Evolutionary conservation across 1,140 invertebrate genomes (phyloP).

Genomic region (Hirudo medicinalis): DNA sequence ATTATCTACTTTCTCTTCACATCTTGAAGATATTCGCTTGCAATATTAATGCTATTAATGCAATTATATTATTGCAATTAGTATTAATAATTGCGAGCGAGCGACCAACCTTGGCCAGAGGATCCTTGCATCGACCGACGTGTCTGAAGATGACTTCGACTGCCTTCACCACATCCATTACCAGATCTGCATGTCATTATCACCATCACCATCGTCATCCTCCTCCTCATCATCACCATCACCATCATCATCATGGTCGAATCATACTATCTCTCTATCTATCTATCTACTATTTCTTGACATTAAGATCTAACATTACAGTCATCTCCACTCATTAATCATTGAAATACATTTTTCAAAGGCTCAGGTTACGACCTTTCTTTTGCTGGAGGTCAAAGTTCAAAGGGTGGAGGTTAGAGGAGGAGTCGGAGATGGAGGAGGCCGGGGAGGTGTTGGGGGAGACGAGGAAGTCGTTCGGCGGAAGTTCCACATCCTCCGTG

Average conservation of each 20-base stretch:
- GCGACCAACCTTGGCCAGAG: background rate
- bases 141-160: conserved; percentile 11
- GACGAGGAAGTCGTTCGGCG: conserved; percentile 13
- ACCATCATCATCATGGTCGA: background rate
- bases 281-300: background rate
- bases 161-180: conserved; percentile 13
- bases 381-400: conserved; percentile 1
- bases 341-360: background rate
- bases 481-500: conserved; percentile 1
- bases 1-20: too few relatives aligned
- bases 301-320: background rate
- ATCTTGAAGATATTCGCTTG: too few relatives aligned
- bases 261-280: background rate
- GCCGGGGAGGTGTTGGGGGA: conserved; percentile 11
- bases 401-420: background rate
- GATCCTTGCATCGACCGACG: background rate
- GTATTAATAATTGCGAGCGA: too few relatives aligned
- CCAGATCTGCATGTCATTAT: conserved; percentile 13
- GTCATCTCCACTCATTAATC: background rate
- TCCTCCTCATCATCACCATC: background rate
- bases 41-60: too few relatives aligned
- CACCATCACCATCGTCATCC: background rate
- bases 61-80: too few relatives aligned
- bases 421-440: background rate
- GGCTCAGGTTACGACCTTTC: conserved; percentile 6